Evolutionary conservation across 2,113 vertebrate species (phyloP).

Genomic region (Notarius quadriscutis): DNA sequence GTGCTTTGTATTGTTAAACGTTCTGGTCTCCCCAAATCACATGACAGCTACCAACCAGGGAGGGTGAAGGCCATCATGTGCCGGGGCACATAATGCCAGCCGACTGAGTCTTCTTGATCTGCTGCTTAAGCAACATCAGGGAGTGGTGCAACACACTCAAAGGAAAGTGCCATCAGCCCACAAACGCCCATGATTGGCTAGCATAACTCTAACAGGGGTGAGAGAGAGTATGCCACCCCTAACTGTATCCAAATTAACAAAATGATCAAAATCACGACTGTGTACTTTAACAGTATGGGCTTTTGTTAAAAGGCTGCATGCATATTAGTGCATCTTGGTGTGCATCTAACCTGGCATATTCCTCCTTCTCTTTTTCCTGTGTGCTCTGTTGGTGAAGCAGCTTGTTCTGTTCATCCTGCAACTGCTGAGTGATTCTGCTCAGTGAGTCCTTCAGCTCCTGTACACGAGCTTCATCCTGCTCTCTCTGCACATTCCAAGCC

Average conservation of each 20-base stretch:
- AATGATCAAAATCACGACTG: not conserved
- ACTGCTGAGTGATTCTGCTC: constrained; percentile 59
- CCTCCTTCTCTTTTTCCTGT: constrained; percentile 70
- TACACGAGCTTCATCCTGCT: constrained; percentile 61
- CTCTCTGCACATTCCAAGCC: constrained; percentile 64
- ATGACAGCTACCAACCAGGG: too few relatives aligned
- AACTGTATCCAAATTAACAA: not conserved
- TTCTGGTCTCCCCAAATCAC: too few relatives aligned
- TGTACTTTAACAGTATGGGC: not conserved
- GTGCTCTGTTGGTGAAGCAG: constrained; percentile 64
- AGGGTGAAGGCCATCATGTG: too few relatives aligned
- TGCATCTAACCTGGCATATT: constrained; percentile 74
- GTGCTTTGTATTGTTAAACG: not conserved
- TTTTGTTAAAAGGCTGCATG: not conserved
- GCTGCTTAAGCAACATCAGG: too few relatives aligned
- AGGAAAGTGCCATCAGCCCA: too few relatives aligned
- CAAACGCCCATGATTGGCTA: too few relatives aligned
- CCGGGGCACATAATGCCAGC: too few relatives aligned
- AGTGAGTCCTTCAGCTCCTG: constrained; percentile 69
- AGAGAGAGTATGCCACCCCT: too few relatives aligned
- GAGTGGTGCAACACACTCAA: too few relatives aligned
- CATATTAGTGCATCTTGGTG: not conserved
- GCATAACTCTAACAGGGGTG: too few relatives aligned
- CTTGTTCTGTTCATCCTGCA: constrained; percentile 67
- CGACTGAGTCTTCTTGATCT: too few relatives aligned